Evolutionary conservation across 2,113 vertebrate species (phyloP), one percentile per base, ranked within the genome.

Genomic region (Anolis sagrei): DNA sequence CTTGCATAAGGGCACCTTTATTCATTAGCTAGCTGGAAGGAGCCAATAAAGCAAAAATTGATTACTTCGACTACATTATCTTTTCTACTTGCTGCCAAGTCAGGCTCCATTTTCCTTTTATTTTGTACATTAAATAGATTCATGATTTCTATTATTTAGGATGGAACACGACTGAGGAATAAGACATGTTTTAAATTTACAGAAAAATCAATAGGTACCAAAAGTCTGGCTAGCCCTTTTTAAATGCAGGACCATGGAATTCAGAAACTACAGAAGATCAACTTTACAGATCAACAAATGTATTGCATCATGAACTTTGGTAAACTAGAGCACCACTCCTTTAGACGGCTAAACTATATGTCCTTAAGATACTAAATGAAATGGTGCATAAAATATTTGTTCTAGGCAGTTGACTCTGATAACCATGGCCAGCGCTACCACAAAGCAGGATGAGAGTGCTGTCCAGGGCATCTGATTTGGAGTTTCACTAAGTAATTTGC

Each of bases 1-100:
- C 36, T 86, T 90, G 27, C 79, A 87, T 86, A 90, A 6, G 9
- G 84, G 34, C n/a, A 92, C 90, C 77, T 92, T 91, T 92, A 89
- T 87, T 91, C 81, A 91, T 93, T 90, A 94, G 79, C 81, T 89
- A 78, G 29, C 79, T 89, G 77, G 86, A 91, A 87, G 85, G 77
- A 93, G 72, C 69, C 90, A 93, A 36, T 88, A 87, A 93, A 93
- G 82, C 84, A 93, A 89, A 76, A 94, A 90, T 80, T 91, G 92
- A 91, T 91, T 94, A 91, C 88, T 90, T 94, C 51, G 81, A 92
- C 92, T 92, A 86, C n/a, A 93, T 91, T 92, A 89, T 78, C 74
- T 88, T 92, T 91, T 86, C 86, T 84, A 87, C 81, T 86, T 74
- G 81, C 68, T 93, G 89, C 87, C 89, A 92, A 75, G 68, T 90